Base-by-base conservation (phyloP, 2,888 invertebrate species). In the Hemicrepidius hirtus region DNA sequence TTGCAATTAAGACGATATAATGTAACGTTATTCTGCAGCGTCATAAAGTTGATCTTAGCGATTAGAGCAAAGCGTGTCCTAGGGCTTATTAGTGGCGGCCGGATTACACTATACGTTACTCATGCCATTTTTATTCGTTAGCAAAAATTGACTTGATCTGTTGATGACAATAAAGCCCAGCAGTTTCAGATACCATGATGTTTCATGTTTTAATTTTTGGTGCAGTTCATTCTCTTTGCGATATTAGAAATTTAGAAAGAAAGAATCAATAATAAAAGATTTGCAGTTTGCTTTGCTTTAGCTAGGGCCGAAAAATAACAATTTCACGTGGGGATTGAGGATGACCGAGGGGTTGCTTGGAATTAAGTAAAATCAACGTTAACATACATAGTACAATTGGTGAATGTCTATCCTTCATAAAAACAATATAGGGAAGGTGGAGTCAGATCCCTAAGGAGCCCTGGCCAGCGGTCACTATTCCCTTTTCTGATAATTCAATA, bases 401-500 rank as follows among this genome's bases (percentile, higher is more conserved):
- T 60, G 53, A 77, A 77, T 75, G 75, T 73, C 74, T 80, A 81
- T 84, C 82, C 79, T 83, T 83, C 81, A 82, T 82, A 82, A 82
- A 79, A 81, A 81, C 80, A 83, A 82, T 84, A 82, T 81, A 79
- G 80, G 78, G 79, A 78, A 77, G 77, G 77, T 76, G 75, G 76
- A 77, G 78, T 77, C 76, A 74, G 68, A 73, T 80, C 81, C 76
- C 80, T 65, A 40, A 75, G 78, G 80, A 73, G 75, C 75, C 74
- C 76, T 80, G 82, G 81, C 82, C 83, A 82, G 78, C 82, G 84
- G 85, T 84, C 85, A 84, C 81, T 83, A 81, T 83, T 83, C 84
- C 84, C 84, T 83, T 83, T 80, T 78, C 78, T 78, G 83, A 78
- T 86, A 86, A 86, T 85, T 85, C 83, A 84, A 85, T 86, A 85